Conservation (phyloP, 2,113 vertebrate species). For the Turdus rufiventris region DNA sequence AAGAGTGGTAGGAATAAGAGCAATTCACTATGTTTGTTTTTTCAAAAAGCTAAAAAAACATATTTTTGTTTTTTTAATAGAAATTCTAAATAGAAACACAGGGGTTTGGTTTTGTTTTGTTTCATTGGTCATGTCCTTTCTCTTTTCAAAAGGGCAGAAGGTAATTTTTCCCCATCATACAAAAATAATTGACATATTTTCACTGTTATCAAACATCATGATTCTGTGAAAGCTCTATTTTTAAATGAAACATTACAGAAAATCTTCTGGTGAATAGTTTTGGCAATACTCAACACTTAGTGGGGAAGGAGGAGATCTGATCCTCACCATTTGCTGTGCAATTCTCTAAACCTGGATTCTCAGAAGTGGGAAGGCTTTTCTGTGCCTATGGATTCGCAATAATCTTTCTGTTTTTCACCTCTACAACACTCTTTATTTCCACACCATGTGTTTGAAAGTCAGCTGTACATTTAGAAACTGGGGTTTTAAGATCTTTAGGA, state of each 20-base stretch:
- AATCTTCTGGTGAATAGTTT: not conserved
- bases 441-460: not conserved
- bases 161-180: not conserved
- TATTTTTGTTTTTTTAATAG: not conserved
- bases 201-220: not conserved
- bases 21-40: not conserved
- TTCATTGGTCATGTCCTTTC: not conserved
- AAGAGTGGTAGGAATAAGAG: not conserved
- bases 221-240: not conserved
- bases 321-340: not conserved
- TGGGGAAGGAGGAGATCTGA: not conserved
- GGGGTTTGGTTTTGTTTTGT: rapidly evolving
- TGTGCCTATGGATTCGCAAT: rapidly evolving
- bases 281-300: not conserved
- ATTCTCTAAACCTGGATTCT: not conserved
- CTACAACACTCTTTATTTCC: not conserved
- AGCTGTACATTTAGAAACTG: not conserved
- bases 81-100: not conserved
- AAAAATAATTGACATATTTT: not conserved
- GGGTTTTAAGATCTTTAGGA: not conserved
- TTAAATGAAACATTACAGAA: not conserved
- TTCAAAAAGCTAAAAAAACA: not conserved
- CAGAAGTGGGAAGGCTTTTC: not conserved
- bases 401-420: not conserved
- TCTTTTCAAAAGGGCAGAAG: not conserved